Evolutionary conservation across 2,113 vertebrate species (phyloP), one percentile per base, ranked within the genome.

Genomic region (Collichthys lucidus): DNA sequence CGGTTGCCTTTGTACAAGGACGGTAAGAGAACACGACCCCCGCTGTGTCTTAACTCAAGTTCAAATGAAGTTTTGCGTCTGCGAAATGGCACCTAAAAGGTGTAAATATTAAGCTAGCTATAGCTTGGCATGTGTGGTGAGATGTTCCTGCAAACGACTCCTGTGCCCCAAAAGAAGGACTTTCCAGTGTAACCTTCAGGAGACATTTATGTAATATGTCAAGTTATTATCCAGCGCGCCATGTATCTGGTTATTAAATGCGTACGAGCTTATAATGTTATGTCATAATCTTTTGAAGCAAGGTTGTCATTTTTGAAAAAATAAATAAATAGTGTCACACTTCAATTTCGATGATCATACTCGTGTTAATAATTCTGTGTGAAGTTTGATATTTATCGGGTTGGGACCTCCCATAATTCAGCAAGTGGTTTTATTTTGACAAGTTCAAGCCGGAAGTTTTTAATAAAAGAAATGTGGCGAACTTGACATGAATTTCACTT

Each of bases 1-100:
- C 35, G 70, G 22, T 80, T 86, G 84, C 80, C 83, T 85, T 86
- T 83, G 81, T 69, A 83, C 69, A 50, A 89, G 84, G 82, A 84
- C 71, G 87, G 90, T 90, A 89, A 86, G 89, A 75, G 89, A 75
- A 59, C 11, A 17, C 5, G 0, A 7, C 47, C 49, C 2, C 22
- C 11, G 15, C 22, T 29, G n/a, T 4, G 1, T 19, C 26, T 42
- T 2, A 6, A 64, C 2, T 56, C 0, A 57, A 73, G 42, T 80
- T 71, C 10, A 78, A 77, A 16, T 49, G 0, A 63, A 81, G 84
- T 76, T 84, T 47, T 29, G 52, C 4, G 22, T 71, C n/a, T 57
- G 8, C 4, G 20, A 42, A 75, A 80, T 35, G 8, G 53, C 56
- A 24, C 3, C 4, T 52, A 35, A 63, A 76, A 77, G 11, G 40